phyloP scores from a whole-genome alignment of 1,140 invertebrate species.

The Macrosteles quadrilineatus region DNA sequence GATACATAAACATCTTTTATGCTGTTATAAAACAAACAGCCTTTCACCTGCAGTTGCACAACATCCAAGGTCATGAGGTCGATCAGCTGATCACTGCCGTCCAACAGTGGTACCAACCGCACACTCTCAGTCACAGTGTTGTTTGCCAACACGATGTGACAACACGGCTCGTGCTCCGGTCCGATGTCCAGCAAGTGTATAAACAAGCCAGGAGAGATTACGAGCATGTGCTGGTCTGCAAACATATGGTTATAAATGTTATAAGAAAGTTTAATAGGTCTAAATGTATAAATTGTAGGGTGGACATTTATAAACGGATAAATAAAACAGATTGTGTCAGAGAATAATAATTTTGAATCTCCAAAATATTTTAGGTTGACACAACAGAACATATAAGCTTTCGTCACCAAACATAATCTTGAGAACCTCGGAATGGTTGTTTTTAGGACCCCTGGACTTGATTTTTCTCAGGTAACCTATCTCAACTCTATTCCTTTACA shows the following conservation, averaged over 20 bases:
- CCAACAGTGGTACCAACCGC: background rate
- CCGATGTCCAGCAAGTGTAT: constrained; percentile 80
- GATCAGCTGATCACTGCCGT: constrained; percentile 52
- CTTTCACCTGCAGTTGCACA: constrained; percentile 63
- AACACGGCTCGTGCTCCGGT: constrained; percentile 73
- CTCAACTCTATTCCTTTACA: too few species aligned
- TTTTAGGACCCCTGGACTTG: too few species aligned
- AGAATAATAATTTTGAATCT: too few species aligned
- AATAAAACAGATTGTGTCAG: too few species aligned
- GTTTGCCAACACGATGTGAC: constrained; percentile 62
- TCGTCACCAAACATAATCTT: too few species aligned
- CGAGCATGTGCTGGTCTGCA: constrained; percentile 71
- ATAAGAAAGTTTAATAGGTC: background rate
- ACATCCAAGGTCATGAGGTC: constrained; percentile 71
- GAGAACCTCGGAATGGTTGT: too few species aligned
- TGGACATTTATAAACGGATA: too few species aligned
- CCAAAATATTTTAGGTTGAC: too few species aligned
- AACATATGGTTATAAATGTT: constrained; percentile 1
- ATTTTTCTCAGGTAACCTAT: too few species aligned
- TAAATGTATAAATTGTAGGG: background rate
- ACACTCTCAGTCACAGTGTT: constrained; percentile 6
- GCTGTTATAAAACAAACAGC: too few species aligned
- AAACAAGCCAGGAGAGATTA: constrained; percentile 75
- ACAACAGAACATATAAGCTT: too few species aligned
- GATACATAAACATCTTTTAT: too few species aligned